Percentiles rank a stretch among this genome's conserved stretches.
Evolutionary conservation across 2,113 vertebrate genomes (phyloP).

Genomic region (Struthidea cinerea): DNA sequence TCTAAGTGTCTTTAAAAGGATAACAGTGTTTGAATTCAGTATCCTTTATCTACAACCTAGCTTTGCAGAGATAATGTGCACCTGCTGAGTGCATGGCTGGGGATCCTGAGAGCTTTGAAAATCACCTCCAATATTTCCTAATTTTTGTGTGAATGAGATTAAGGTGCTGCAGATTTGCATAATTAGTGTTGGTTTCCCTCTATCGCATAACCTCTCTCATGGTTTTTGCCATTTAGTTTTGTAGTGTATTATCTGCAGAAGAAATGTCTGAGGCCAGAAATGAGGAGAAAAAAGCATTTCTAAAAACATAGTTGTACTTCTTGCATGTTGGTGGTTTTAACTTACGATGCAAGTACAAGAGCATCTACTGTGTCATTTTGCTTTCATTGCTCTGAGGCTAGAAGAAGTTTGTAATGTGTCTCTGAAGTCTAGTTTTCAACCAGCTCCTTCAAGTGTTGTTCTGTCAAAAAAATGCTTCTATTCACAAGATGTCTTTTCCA

Average conservation of each 20-base stretch:
- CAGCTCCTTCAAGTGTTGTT: not conserved
- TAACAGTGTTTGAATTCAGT: not conserved
- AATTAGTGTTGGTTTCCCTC: not conserved
- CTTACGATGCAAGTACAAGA: not conserved
- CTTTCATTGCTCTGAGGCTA: not conserved
- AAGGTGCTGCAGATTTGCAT: not conserved
- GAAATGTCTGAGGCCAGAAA: not conserved
- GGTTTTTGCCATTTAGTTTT: not conserved
- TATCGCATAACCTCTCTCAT: accelerated
- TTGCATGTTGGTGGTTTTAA: not conserved
- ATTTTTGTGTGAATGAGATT: not conserved
- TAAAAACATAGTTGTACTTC: not conserved
- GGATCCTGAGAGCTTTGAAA: not conserved
- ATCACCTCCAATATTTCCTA: not conserved
- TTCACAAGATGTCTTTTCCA: not conserved
- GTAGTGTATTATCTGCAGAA: not conserved
- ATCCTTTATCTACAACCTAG: not conserved
- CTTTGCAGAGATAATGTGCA: not conserved
- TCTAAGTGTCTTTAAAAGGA: not conserved
- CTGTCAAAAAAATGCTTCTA: not conserved
- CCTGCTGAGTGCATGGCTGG: not conserved
- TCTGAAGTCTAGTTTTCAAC: not conserved
- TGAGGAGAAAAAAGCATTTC: no score
- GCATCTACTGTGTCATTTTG: not conserved
- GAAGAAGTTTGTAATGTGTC: not conserved